Base-by-base conservation (phyloP, 2,113 vertebrate genomes). In the Antidorcas marsupialis region DNA sequence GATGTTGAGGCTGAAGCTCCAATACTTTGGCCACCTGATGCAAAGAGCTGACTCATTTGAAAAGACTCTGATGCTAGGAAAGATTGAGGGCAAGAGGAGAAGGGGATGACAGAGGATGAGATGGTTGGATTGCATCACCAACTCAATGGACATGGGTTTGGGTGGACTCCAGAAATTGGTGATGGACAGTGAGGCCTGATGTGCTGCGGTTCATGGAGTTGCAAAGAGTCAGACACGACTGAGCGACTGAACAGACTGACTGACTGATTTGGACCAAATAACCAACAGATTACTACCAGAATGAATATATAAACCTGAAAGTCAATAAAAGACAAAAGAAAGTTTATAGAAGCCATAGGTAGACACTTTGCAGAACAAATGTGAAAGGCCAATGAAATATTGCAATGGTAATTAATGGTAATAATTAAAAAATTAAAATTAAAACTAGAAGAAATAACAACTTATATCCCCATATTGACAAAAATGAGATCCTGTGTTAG, bases 341-440 rank as follows among this genome's bases (percentile, higher is more conserved):
- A 59, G 28, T 52, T 89, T 76, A 53, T 62, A 47, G 82, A 94
- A 83, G 30, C 13, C 52, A 85, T 33, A 59, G 52, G 33, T 50
- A 45, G 52, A 30, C 47, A 57, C 39, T 88, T 83, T 55, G 62
- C 50, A 55, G 23, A 83, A 53, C 39, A 71, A 91, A 50, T 27
- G 59, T 64, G 17, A 89, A 82, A 95, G 25, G 11, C 45, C 17
- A 62, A 13, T 57, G 39, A 76, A 92, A 64, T 43, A 47, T n/a
- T 92, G 45, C 17, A 52, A 11, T 86, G 45, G 17, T 89, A 87
- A n/a, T 78, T 50, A 81, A 60, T 57, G 53, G 39, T n/a, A 82
- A 57, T 74, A 91, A 74, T 83, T 39, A 78, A n/a, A 7, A 87
- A 83, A 59, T 59, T 43, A 71, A 79, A 94, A 87, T 57, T 64